Base-by-base conservation (phyloP, 2,113 vertebrate species). In the Eolophus roseicapilla region DNA sequence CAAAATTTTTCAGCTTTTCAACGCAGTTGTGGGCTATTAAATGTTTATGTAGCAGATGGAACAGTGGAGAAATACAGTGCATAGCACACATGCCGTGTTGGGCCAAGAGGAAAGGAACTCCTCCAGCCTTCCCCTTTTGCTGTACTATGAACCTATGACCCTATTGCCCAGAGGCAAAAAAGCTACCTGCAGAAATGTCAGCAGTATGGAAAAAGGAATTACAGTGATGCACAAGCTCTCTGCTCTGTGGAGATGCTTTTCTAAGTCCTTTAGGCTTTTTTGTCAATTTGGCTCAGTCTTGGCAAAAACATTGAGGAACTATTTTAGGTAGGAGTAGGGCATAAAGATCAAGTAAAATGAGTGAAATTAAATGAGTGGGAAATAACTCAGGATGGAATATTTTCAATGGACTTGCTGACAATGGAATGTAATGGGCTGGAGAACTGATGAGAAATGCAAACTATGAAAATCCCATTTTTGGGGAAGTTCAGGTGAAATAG, bases 31-130 rank as follows among this genome's bases (percentile, higher is more conserved):
- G 88, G 77, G 86, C 81, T 91, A 96, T 97, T 95, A 97, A 96
- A 94, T 96, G 94, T 95, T 97, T 97, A 93, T 95, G 92, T 63
- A 96, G 86, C 95, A 97, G 93, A 97, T 95, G 94, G 93, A 94
- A 69, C 70, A 82, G 73, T 59, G 62, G 37, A 95, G 93, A 84
- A 94, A 84, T 87, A 73, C 49, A 85, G 59, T 31, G 49, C 44
- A 13, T 62, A 87, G 37, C 59, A 89, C 88, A 89, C 88, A 68
- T 80, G 73, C 70, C 21, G 11, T 39, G 67, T 64, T 92, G 93
- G 95, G 49, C 86, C 92, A 93, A 92, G 80, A 96, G 91, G 88
- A 95, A 77, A 83, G 82, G 86, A 94, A 95, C 71, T 91, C 91
- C 81, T 92, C 76, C 79, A 95, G 91, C 69, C 63, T 96, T 96